Evolutionary conservation across 2,888 invertebrate genomes (phyloP), one percentile per base, ranked within the genome.

Genomic region (Ptychoptera contaminata): DNA sequence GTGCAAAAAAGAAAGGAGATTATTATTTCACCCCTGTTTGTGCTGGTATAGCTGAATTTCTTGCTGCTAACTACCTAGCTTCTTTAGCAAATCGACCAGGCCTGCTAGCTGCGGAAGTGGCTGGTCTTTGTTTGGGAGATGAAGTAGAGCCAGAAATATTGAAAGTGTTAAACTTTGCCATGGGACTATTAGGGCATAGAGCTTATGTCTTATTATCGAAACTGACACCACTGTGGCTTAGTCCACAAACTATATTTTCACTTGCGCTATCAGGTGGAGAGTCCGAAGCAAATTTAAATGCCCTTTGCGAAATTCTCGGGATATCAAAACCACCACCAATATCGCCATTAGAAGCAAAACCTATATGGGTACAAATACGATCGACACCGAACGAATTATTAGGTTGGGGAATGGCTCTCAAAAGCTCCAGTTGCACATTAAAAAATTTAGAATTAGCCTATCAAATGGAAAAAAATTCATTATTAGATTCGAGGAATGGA

Each of bases 61-160:
- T 72, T n/a, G 68, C 72, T 2, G 72, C 72, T 1, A 70, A 70
- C 51, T 72, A 72, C 53, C 60, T 72, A n/a, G 67, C 70, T 1
- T 70, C 71, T 1, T 59, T 72, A 6, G 68, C 69, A 6, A 68
- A 67, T 50, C 65, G 70, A 49, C 65, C 70, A 0, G 67, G 69
- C 40, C 63, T 71, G 12, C 56, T 72, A 6, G 60, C 69, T 15
- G 61, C 68, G 10, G 73, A 73, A 55, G 58, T 73, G 43, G 55
- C 57, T 2, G 58, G 57, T 1, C 48, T 58, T 8, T 55, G 56
- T 12, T 51, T 58, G 9, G 55, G 55, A 6, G 58, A 58, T 38
- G 71, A 72, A 45, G 63, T 68, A 2, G 59, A 72, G 39, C 69
- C 69, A 2, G 63, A 65, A 32, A 50, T 66, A 31, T 43, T 58